These are phyloP conservation scores for Argyresthia albistria DNA, from an alignment of 2,888 invertebrate species.

Conservation along the genomic window DNA sequence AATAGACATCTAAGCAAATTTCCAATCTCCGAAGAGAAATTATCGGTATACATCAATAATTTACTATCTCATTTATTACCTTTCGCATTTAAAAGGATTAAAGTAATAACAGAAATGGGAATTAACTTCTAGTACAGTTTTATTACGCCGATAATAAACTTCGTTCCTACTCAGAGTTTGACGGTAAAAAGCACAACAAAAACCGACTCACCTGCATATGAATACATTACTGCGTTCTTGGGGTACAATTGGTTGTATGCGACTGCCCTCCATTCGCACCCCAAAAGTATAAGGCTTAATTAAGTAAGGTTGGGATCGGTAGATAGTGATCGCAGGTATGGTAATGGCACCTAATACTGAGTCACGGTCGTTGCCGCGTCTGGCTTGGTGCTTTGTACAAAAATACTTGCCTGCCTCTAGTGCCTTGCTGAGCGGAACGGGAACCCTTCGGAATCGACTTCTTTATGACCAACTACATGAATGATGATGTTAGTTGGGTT, in stretches of 20 bases:
- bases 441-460: neutral
- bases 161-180: neutral
- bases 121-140: conserved; percentile 14
- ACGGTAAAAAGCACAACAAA: conserved; percentile 13
- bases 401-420: neutral
- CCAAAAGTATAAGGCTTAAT: conserved; percentile 49
- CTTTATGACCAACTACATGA: neutral
- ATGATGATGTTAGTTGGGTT: too few species aligned
- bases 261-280: conserved; percentile 42
- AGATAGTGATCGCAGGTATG: conserved; percentile 45
- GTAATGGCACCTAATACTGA: conserved; percentile 46
- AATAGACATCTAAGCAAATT: too few species aligned
- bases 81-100: conserved; percentile 19
- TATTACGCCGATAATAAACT: conserved; percentile 1
- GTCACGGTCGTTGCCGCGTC: conserved; percentile 40
- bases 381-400: conserved; percentile 5
- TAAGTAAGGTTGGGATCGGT: conserved; percentile 37
- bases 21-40: conserved; percentile 12
- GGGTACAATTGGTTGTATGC: conserved; percentile 26
- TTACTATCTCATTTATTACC: conserved; percentile 14
- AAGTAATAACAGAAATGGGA: conserved; percentile 25
- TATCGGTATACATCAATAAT: conserved; percentile 20
- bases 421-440: neutral
- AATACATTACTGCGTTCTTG: conserved; percentile 18
- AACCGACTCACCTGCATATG: conserved; percentile 14